Percentiles rank a stretch among this genome's conserved stretches.
These are phyloP conservation scores for Plutomurus gul DNA, from an alignment of 1,140 invertebrate species.

Conservation along the genomic window DNA sequence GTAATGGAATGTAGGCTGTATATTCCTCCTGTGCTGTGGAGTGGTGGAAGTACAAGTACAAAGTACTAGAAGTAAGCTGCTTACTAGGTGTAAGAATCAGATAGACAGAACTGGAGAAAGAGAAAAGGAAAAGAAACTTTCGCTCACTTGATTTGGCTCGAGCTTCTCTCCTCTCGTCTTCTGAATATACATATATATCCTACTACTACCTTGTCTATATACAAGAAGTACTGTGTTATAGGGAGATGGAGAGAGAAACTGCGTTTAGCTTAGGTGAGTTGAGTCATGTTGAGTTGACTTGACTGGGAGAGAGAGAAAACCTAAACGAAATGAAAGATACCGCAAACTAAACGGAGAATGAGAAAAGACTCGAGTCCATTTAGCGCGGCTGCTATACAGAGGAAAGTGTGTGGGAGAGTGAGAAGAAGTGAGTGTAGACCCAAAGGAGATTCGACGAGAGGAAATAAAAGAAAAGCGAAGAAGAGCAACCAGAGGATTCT, in stretches of 20 bases:
- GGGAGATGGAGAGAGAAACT: background rate
- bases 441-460: conserved; percentile 15
- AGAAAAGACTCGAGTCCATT: background rate
- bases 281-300: background rate
- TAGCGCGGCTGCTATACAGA: background rate
- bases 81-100: too few species aligned
- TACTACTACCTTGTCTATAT: too few species aligned
- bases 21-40: too few species aligned
- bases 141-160: too few species aligned
- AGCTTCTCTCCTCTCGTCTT: too few species aligned
- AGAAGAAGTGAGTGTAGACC: conserved; percentile 18
- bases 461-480: background rate
- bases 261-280: too few species aligned
- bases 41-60: too few species aligned
- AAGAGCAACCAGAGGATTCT: conserved; percentile 9
- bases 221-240: background rate
- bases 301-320: background rate
- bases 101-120: too few species aligned
- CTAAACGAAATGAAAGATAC: conserved; percentile 11
- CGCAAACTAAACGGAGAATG: conserved; percentile 10
- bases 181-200: too few species aligned
- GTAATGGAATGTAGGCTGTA: background rate
- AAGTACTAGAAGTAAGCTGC: too few species aligned
- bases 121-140: too few species aligned
- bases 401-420: background rate